These are phyloP conservation scores for Mechanitis mazaeus DNA, from an alignment of 2,888 invertebrate genomes.

Conservation along the genomic window DNA sequence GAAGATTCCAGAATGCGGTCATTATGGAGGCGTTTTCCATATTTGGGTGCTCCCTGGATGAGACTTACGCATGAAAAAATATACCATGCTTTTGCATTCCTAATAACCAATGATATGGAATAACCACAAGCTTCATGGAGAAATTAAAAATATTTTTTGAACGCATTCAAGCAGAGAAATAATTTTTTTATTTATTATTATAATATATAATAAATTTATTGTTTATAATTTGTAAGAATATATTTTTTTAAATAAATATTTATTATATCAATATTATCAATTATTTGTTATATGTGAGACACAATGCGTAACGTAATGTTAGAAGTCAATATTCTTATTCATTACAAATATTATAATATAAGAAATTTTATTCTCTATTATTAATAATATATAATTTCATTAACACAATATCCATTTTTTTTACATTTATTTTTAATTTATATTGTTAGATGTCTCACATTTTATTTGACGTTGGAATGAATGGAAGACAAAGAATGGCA, in stretches of 20 bases:
- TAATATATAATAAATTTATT: no score
- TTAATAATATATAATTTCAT: no score
- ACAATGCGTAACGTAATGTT: no score
- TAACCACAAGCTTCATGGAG: conserved; percentile 15
- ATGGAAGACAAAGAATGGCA: conserved; percentile 35
- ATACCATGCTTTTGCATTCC: conserved; percentile 27
- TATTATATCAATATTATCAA: no score
- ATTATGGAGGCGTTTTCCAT: conserved; percentile 45
- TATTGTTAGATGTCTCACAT: conserved; percentile 31
- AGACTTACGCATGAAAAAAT: conserved; percentile 26
- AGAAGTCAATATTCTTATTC: no score
- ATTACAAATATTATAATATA: no score
- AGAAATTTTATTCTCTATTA: no score
- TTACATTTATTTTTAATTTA: conserved; percentile 17
- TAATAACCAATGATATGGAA: conserved; percentile 22
- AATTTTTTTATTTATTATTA: no score
- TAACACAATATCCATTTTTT: no score
- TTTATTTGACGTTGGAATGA: conserved; percentile 32
- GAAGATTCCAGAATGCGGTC: conserved; percentile 38
- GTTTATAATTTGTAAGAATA: no score
- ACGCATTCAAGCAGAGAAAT: background rate
- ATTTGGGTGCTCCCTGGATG: conserved; percentile 39
- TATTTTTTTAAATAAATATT: no score
- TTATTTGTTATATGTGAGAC: no score
- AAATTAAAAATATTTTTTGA: conserved; percentile 12